phyloP scores from a whole-genome alignment of 2,888 invertebrate genomes.

The Lamellibrachia satsuma region DNA sequence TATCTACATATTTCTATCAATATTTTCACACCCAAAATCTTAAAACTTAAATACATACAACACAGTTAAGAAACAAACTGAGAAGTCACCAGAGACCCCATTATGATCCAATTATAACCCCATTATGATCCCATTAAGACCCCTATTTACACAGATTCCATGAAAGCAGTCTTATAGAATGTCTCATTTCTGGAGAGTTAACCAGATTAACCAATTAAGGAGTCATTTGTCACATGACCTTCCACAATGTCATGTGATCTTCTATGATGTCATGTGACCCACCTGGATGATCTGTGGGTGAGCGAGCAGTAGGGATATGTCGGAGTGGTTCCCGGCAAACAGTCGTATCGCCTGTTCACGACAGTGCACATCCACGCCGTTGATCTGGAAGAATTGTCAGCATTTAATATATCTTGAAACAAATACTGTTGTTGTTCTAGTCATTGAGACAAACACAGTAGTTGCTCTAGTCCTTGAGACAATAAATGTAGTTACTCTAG shows the following conservation, averaged over 20 bases:
- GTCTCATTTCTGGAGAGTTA: background rate
- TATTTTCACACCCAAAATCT: no score
- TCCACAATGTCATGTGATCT: constrained; percentile 23
- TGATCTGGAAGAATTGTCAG: constrained; percentile 55
- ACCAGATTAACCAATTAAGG: background rate
- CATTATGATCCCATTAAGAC: no score
- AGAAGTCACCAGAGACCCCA: no score
- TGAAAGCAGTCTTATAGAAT: background rate
- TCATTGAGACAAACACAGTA: no score
- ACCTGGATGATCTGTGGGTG: constrained; percentile 49
- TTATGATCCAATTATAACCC: no score
- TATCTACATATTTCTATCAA: no score
- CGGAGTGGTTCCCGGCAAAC: constrained; percentile 60
- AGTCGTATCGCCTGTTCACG: constrained; percentile 65
- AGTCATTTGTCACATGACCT: background rate
- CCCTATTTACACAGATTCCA: background rate
- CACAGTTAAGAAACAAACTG: no score
- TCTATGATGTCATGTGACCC: constrained; percentile 21
- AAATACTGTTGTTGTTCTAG: no score
- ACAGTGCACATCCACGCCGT: constrained; percentile 64
- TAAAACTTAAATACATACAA: no score
- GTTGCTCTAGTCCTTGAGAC: no score
- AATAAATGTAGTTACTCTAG: no score
- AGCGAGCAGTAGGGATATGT: constrained; percentile 64
- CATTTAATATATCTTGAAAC: background rate